Evolutionary conservation across 2,888 invertebrate species (phyloP).

Genomic region (Microctonus hyperodae): DNA sequence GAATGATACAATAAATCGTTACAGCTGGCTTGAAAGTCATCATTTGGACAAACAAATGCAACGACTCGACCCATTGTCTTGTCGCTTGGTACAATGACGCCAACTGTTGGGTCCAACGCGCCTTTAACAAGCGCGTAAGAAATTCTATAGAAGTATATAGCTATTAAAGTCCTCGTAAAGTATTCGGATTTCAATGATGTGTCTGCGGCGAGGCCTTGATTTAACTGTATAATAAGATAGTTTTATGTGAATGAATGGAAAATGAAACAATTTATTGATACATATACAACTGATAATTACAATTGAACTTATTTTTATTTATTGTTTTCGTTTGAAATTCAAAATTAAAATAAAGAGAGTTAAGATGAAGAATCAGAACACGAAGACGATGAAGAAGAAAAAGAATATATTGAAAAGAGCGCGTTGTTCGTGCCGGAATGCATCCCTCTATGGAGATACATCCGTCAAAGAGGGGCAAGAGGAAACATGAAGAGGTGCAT

Average conservation of each 20-base stretch:
- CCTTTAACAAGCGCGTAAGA: constrained; percentile 41
- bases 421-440: constrained; percentile 42
- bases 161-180: constrained; percentile 44
- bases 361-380: not conserved
- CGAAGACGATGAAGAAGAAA: constrained; percentile 11
- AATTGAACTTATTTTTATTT: not conserved
- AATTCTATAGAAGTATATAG: constrained; percentile 32
- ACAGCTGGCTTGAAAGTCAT: constrained; percentile 31
- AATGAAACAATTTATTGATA: constrained; percentile 14
- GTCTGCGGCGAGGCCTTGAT: constrained; percentile 17
- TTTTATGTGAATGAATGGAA: constrained; percentile 23
- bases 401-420: not conserved
- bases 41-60: constrained; percentile 30
- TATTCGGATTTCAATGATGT: constrained; percentile 30
- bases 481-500: constrained; percentile 41
- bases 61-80: constrained; percentile 42
- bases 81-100: constrained; percentile 40
- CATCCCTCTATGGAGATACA: constrained; percentile 39
- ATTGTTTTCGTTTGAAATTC: not conserved
- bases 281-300: not conserved
- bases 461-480: constrained; percentile 31
- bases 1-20: constrained; percentile 34
- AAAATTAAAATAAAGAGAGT: not conserved
- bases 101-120: constrained; percentile 42
- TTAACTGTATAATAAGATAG: constrained; percentile 26